A percentile compares a stretch with the other conserved stretches of the same genome.
Conservation (phyloP, 2,888 invertebrate genomes). For the Punctoribates punctum region DNA sequence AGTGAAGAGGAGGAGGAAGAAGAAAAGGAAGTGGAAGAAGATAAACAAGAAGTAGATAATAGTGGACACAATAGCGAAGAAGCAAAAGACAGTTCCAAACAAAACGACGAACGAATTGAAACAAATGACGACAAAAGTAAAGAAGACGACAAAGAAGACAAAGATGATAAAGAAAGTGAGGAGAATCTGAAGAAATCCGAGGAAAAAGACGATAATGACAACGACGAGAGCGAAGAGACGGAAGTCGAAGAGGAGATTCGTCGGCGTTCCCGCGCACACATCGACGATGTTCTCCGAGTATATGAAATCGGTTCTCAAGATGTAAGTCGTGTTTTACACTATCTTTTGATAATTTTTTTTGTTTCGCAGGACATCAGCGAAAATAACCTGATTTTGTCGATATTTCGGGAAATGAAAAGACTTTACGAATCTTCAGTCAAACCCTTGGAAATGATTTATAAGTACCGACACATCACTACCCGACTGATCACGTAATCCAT, state of each 20-base stretch:
- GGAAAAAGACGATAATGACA: slow-evolving; percentile 47
- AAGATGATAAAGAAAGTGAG: slow-evolving; percentile 29
- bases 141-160: slow-evolving; percentile 45
- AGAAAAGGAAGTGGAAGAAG: neutral
- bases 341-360: neutral
- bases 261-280: slow-evolving; percentile 63
- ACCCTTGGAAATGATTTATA: slow-evolving; percentile 83
- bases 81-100: slow-evolving; percentile 38
- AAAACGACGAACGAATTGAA: slow-evolving; percentile 42
- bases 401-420: slow-evolving; percentile 77
- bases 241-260: slow-evolving; percentile 65
- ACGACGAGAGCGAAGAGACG: slow-evolving; percentile 42
- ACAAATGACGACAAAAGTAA: slow-evolving; percentile 43
- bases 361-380: slow-evolving; percentile 45
- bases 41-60: slow-evolving; percentile 38
- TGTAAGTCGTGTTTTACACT: slow-evolving; percentile 18
- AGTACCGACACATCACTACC: slow-evolving; percentile 85
- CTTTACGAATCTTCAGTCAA: slow-evolving; percentile 81
- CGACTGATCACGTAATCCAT: slow-evolving; percentile 59
- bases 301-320: slow-evolving; percentile 60
- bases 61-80: slow-evolving; percentile 37
- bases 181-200: slow-evolving; percentile 50
- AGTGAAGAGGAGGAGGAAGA: slow-evolving; percentile 10
- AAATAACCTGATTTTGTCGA: slow-evolving; percentile 53
- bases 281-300: slow-evolving; percentile 63